A percentile compares a stretch with the other conserved stretches of the same genome.
Conservation (phyloP, 1,140 invertebrate species). For the Ceratina australensis region DNA sequence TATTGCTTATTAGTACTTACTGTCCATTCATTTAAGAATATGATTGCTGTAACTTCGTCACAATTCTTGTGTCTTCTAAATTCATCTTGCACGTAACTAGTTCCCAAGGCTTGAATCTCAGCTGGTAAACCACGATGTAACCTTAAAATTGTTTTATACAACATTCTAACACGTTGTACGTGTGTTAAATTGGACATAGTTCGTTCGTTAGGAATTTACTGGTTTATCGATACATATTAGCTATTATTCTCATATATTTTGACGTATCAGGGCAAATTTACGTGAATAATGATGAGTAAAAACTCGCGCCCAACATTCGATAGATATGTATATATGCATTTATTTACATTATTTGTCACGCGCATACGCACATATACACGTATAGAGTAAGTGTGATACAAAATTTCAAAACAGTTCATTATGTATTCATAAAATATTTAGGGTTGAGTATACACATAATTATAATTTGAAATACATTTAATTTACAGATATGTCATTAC, state of each 20-base stretch:
- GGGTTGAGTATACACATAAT: no score
- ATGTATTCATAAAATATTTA: no score
- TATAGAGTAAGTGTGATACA: neutral
- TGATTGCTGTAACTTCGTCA: constrained; percentile 83
- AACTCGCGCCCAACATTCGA: constrained; percentile 2
- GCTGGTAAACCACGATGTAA: constrained; percentile 90
- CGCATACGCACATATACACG: no score
- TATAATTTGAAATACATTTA: no score
- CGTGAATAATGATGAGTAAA: neutral
- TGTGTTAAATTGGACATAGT: constrained; percentile 77
- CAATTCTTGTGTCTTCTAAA: constrained; percentile 93
- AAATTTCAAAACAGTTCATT: no score
- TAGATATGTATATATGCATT: no score
- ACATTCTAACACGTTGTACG: constrained; percentile 83
- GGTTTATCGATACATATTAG: constrained; percentile 7
- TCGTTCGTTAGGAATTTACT: neutral
- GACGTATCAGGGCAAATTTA: neutral
- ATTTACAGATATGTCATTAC: no score
- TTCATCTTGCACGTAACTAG: constrained; percentile 93
- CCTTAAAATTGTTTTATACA: constrained; percentile 94
- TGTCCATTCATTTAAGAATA: constrained; percentile 94
- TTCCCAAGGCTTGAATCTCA: constrained; percentile 88
- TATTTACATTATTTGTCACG: no score
- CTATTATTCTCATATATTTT: neutral
- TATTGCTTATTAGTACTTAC: constrained; percentile 80